Percentiles rank a stretch among this genome's conserved stretches.
These are phyloP conservation scores for Leucoraja erinaceus DNA, from an alignment of 2,113 vertebrate genomes.

Conservation along the genomic window DNA sequence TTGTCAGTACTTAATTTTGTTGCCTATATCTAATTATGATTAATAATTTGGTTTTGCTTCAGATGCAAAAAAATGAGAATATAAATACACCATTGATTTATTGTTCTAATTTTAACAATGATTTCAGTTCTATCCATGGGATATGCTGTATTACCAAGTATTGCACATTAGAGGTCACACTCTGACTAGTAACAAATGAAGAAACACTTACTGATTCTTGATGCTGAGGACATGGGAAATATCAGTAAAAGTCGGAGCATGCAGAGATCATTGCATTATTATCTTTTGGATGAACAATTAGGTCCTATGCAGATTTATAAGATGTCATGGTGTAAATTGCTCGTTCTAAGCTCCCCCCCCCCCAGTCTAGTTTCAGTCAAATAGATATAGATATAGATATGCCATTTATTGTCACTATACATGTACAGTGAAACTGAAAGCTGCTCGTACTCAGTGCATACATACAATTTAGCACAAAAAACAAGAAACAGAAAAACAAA, in stretches of 20 bases:
- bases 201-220: neutral
- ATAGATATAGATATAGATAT: too few species aligned
- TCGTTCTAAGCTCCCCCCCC: too few species aligned
- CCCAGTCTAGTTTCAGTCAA: too few species aligned
- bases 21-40: neutral
- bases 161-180: neutral
- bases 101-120: neutral
- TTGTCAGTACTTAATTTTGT: neutral
- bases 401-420: too few species aligned
- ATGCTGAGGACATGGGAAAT: neutral
- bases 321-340: too few species aligned
- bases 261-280: too few species aligned
- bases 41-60: neutral
- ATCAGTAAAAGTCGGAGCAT: neutral
- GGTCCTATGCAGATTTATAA: too few species aligned
- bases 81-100: neutral
- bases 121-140: neutral
- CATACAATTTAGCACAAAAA: too few species aligned
- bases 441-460: too few species aligned
- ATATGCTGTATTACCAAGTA: neutral
- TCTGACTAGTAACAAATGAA: neutral
- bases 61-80: neutral
- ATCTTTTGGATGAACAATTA: too few species aligned
- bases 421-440: too few species aligned
- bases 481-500: too few species aligned